Evolutionary conservation across 2,797 vertebrate species (phyloP).

Genomic region (Gymnothorax reevesii): DNA sequence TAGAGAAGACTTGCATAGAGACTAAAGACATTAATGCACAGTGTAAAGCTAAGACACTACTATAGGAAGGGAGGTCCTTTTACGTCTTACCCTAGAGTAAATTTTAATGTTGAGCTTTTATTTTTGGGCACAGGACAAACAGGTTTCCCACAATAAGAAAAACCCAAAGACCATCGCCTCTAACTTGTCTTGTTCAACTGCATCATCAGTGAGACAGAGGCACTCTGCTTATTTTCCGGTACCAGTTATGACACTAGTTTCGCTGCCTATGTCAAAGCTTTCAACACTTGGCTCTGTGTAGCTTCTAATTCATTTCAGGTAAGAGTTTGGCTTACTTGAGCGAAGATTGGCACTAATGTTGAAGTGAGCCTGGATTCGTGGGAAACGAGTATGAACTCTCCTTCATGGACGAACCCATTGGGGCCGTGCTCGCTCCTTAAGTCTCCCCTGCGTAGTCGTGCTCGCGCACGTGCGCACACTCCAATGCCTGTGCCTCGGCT

Average conservation of each 20-base stretch:
- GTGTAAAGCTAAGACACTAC: conserved; percentile 33
- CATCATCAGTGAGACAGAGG: neutral
- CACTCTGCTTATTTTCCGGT: neutral
- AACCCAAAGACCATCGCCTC: conserved; percentile 7
- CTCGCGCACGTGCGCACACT: neutral
- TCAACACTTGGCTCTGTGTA: conserved; percentile 21
- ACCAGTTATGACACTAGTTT: neutral
- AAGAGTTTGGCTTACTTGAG: no score
- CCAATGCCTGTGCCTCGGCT: neutral
- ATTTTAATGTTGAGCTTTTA: conserved; percentile 37
- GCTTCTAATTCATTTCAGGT: neutral
- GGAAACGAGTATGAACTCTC: neutral
- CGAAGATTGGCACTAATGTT: neutral
- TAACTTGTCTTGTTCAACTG: neutral
- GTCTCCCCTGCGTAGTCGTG: neutral
- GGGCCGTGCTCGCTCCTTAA: conserved; percentile 20
- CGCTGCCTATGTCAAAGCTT: neutral
- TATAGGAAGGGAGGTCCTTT: conserved; percentile 52
- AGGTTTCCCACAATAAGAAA: neutral
- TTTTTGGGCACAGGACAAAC: conserved; percentile 1
- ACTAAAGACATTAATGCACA: conserved; percentile 44
- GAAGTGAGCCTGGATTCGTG: conserved; percentile 14
- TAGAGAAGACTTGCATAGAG: conserved; percentile 38
- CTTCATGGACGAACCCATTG: neutral
- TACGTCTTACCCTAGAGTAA: neutral